Base-by-base conservation (phyloP, 2,113 vertebrate genomes). In the Macquaria ambigua region DNA sequence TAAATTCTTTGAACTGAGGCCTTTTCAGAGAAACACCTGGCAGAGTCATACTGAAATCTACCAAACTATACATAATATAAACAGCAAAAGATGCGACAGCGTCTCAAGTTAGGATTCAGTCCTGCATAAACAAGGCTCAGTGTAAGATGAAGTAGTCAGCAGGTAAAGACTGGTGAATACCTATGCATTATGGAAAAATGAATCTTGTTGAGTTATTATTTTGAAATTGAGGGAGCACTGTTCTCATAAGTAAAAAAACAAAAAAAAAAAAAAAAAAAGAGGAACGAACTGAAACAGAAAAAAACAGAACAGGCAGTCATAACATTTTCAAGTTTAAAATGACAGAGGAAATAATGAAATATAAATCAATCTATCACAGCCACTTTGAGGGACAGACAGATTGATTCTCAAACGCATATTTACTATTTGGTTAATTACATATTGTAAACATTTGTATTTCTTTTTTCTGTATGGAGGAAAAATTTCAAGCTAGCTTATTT, bases 341-440 rank as follows among this genome's bases (percentile, higher is more conserved):
- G 70, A 90, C 85, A 92, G 73, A 93, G 79, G 74, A 92, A 93
- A 90, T 90, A 84, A 91, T 92, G 87, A 91, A 92, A 92, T 82
- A 87, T 31, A 89, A 90, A 90, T 82, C 90, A 84, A 90, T 89
- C 88, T 64, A 80, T 90, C 88, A 52, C 77, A 77, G 86, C 87
- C 91, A 77, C 90, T 93, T 90, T 83, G 81, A 94, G 84, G 90
- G 87, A 81, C 90, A 63, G 85, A 90, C 85, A 89, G 90, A 92
- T 71, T 83, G 86, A 90, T 90, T 91, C 78, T 89, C 76, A 90
- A 94, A 94, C 88, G 79, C 87, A 85, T 91, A 89, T 92, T 93
- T 93, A 92, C 92, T 93, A 95, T 95, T 95, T 95, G 95, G 95
- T 96, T 95, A 95, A 94, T 95, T 91, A 94, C 90, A 95, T 93